Evolutionary conservation across 2,888 invertebrate genomes (phyloP), one percentile per base, ranked within the genome.

Genomic region (Nomada hirtipes): DNA sequence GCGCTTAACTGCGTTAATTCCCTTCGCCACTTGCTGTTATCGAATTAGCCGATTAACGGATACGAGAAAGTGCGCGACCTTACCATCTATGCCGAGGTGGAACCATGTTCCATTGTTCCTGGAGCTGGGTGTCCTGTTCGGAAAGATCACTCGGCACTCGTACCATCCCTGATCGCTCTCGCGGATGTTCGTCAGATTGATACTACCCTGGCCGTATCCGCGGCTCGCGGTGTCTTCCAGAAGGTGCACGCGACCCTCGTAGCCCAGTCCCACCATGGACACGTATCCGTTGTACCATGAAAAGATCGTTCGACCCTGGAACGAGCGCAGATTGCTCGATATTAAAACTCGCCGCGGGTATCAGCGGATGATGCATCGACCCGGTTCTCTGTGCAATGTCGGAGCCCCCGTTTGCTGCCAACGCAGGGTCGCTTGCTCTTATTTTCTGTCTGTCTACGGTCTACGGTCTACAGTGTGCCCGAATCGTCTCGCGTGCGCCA

Each of bases 81-180:
- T 94, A 97, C 98, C 98, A 94, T 98, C 97, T 53, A 98, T 98
- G 75, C 97, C 96, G 76, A 98, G 96, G 93, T 97, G 96, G 92
- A 97, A 98, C 96, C 97, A 97, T 36, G 98, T 98, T 86, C 98
- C 98, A 94, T 98, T 98, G 93, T 97, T 97, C 86, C 97, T 95
- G 44, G 96, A 95, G 86, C 96, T 97, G n/a, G 98, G 98, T 73
- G 97, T 96, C 90, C 98, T 96, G 94, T 98, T 98, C 82, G 98
- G 97, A 93, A 98, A 98, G 91, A 97, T 95, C 84, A 98, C 96
- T 92, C 96, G 96, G 94, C 98, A 98, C 94, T 98, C 97, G 94
- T 98, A 98, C 96, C 98, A 97, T 87, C 98, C 98, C 91, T 97
- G 96, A 94, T 98, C 98, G 69, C 97, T 96, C 94, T 98, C 98